Base-by-base conservation (phyloP, 2,888 invertebrate species). In the Hybos culiciformis region DNA sequence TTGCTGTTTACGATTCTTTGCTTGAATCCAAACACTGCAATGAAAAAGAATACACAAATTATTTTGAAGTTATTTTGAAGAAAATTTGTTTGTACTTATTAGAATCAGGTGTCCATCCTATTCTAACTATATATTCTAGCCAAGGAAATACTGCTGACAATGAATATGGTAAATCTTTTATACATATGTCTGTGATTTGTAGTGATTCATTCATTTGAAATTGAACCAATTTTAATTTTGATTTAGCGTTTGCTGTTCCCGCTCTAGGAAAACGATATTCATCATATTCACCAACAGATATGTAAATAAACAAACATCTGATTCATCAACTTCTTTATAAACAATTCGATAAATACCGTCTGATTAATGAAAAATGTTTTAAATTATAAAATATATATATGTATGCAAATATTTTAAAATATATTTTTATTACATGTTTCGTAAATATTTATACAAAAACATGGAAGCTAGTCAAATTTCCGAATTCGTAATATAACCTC, bases 91-190 rank as follows among this genome's bases (percentile, higher is more conserved):
- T 83, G 78, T 68, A 93, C 93, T 77, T 82, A 56, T 83, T 77
- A 21, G 88, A 85, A 60, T 90, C 84, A 0, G 90, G 86, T 0
- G 88, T 88, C 96, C 97, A 98, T 0, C 94, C 96, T 12, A 86
- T 88, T 51, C 97, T 70, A 1, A 93, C 88, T 50, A 98, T 72
- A 66, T 98, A 98, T 60, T 98, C 97, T 70, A 86, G 79, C 86
- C 90, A 90, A 0, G 91, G 86, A 61, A 92, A 92, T 46, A 86
- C 73, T 42, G 80, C 77, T 37, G 78, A 73, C n/a, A 91, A 64
- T 0, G 85, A 78, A 56, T 80, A 81, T 37, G 78, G 74, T 49
- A 90, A 67, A 53, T 85, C 84, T 54, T 80, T 74, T 67, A 79
- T 80, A 54, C 79, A 75, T 43, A 86, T 73, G 53, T 88, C 82